Conservation (phyloP, 2,888 invertebrate species). For the Calameuta idolon region DNA sequence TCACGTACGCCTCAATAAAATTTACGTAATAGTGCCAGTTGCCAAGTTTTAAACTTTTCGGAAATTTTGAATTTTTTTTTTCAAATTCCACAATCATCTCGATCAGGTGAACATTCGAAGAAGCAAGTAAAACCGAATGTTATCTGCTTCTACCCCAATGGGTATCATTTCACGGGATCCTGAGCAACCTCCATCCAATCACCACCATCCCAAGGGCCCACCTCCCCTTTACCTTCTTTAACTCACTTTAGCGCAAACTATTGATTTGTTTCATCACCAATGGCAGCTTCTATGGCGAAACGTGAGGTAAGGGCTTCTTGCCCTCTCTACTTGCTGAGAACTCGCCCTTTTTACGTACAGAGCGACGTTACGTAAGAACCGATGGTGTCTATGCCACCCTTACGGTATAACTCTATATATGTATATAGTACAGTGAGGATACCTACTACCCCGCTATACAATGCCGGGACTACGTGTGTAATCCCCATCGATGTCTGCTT, state of each 20-base stretch:
- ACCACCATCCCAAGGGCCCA: slow-evolving; percentile 17
- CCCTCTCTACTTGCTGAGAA: slow-evolving; percentile 32
- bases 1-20: background rate
- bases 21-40: background rate
- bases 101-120: background rate
- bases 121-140: slow-evolving; percentile 17
- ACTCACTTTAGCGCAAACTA: slow-evolving; percentile 46
- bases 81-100: background rate
- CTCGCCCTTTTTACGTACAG: slow-evolving; percentile 24
- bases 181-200: slow-evolving; percentile 49
- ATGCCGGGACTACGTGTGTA: slow-evolving; percentile 35
- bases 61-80: background rate
- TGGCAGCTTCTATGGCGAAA: slow-evolving; percentile 38
- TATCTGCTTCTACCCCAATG: slow-evolving; percentile 56
- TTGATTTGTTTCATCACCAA: slow-evolving; percentile 59
- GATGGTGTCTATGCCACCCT: slow-evolving; percentile 17
- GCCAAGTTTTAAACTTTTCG: background rate
- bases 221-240: slow-evolving; percentile 29
- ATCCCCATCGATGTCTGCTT: slow-evolving; percentile 47
- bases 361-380: slow-evolving; percentile 16
- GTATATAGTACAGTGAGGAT: slow-evolving; percentile 3
- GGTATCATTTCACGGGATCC: slow-evolving; percentile 51
- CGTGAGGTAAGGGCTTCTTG: slow-evolving; percentile 58
- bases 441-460: slow-evolving; percentile 19
- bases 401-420: background rate